Base-by-base conservation (phyloP, 1,140 invertebrate species). In the Drosophila sp. region DNA sequence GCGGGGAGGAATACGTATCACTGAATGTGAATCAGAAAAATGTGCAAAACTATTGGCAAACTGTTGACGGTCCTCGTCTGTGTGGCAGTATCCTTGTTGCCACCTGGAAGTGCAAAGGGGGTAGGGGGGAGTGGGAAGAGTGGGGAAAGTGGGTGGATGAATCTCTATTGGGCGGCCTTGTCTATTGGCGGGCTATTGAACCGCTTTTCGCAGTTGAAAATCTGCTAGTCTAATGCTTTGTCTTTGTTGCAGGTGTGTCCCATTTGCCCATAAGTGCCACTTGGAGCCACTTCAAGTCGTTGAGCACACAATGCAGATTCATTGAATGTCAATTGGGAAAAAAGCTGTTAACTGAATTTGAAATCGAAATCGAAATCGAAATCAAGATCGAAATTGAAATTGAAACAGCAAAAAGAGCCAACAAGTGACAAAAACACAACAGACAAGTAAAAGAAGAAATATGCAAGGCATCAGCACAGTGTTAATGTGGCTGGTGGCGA, bases 31-130 rank as follows among this genome's bases (percentile, higher is more conserved):
- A 61, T 48, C 27, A 46, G 72, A 82, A 76, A 86, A 87, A 79
- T 89, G 80, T 74, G 84, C 76, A 67, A 80, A 87, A 87, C 84
- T 89, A 89, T 79, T 87, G 82, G 78, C 70, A 72, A 76, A 75
- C 72, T 71, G 72, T 75, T 40, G 40, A 48, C 29, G 64, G 18
- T 36, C 34, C 13, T 54, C 21, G 21, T 21, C 21, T 4, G 21
- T 21, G 21, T 21, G 21, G 21, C 21, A 29, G 14, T 73, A 48
- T 70, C 38, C 57, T 48, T 32, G 48, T 32, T 34, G 54, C 21
- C 32, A 53, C 25, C 14, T 41, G 38, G 11, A 34, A n/a, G n/a
- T n/a, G n/a, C n/a, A n/a, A n/a, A n/a, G n/a, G n/a, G n/a, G n/a
- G n/a, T n/a, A n/a, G n/a, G n/a, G n/a, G n/a, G n/a, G n/a, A n/a